A percentile compares a stretch with the other conserved stretches of the same genome.
Evolutionary conservation across 2,888 invertebrate species (phyloP).

Genomic region (Hemistola chrysoprasaria): DNA sequence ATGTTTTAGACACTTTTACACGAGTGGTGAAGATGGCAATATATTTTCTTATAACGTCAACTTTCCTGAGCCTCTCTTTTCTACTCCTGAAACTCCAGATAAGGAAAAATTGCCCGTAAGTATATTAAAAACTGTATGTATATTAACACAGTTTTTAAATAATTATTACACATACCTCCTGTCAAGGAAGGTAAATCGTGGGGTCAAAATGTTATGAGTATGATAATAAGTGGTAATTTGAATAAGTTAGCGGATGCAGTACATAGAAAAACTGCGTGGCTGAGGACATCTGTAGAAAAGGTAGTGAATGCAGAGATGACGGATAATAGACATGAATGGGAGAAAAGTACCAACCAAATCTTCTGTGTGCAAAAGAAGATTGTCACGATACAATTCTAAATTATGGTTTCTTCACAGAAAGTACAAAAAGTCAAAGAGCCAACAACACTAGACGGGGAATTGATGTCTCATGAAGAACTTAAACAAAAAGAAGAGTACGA

Average conservation of each 20-base stretch:
- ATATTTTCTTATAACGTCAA: slow-evolving; percentile 86
- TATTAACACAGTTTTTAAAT: not conserved
- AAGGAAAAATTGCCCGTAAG: slow-evolving; percentile 45
- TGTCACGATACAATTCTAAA: too few species aligned
- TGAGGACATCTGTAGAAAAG: too few species aligned
- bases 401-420: slow-evolving; percentile 40
- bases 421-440: slow-evolving; percentile 50
- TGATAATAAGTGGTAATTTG: too few species aligned
- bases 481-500: slow-evolving; percentile 86
- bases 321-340: too few species aligned
- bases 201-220: too few species aligned
- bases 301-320: too few species aligned
- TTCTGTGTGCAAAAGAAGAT: too few species aligned
- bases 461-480: slow-evolving; percentile 84
- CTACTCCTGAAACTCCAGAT: slow-evolving; percentile 25
- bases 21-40: slow-evolving; percentile 89
- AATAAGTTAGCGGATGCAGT: too few species aligned
- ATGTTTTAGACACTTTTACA: slow-evolving; percentile 67
- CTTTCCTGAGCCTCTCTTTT: slow-evolving; percentile 57
- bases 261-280: too few species aligned
- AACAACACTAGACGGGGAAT: slow-evolving; percentile 63
- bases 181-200: too few species aligned
- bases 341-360: too few species aligned
- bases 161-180: too few species aligned
- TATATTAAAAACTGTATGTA: slow-evolving; percentile 13